A percentile compares a stretch with the other conserved stretches of the same genome.
phyloP scores from a whole-genome alignment of 2,113 vertebrate species.

The Neodontobutis hainanensis region DNA sequence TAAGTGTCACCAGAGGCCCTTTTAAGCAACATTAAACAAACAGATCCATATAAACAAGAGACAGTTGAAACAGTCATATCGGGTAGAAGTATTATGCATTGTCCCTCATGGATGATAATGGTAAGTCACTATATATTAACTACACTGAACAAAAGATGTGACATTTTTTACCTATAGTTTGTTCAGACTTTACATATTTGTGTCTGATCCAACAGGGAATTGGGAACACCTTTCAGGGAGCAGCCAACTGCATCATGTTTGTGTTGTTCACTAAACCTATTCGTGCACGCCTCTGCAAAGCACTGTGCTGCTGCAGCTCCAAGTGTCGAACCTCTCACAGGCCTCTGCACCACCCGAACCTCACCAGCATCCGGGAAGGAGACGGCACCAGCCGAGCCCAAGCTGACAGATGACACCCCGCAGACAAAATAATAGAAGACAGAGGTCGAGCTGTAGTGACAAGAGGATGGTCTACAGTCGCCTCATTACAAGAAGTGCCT shows the following conservation, averaged over 20 bases:
- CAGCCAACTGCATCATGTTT: conserved; percentile 95
- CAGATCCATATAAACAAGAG: too few species aligned
- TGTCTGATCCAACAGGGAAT: conserved; percentile 82
- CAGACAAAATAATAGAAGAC: neutral
- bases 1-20: conserved; percentile 63
- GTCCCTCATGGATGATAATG: too few species aligned
- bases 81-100: too few species aligned
- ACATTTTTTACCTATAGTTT: neutral
- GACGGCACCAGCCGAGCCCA: conserved; percentile 1
- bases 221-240: conserved; percentile 94
- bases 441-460: neutral
- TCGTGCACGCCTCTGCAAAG: conserved; percentile 80
- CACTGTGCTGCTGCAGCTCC: conserved; percentile 74
- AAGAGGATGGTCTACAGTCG: neutral
- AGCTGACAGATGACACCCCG: conserved; percentile 50
- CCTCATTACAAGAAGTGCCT: conserved; percentile 39
- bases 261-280: conserved; percentile 85
- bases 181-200: neutral
- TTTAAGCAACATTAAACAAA: too few species aligned
- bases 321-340: conserved; percentile 1
- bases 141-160: neutral
- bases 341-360: conserved; percentile 16
- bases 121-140: too few species aligned
- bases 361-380: conserved; percentile 26
- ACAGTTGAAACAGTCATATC: too few species aligned